phyloP scores from a whole-genome alignment of 2,113 vertebrate genomes.

The Seriola quinqueradiata region DNA sequence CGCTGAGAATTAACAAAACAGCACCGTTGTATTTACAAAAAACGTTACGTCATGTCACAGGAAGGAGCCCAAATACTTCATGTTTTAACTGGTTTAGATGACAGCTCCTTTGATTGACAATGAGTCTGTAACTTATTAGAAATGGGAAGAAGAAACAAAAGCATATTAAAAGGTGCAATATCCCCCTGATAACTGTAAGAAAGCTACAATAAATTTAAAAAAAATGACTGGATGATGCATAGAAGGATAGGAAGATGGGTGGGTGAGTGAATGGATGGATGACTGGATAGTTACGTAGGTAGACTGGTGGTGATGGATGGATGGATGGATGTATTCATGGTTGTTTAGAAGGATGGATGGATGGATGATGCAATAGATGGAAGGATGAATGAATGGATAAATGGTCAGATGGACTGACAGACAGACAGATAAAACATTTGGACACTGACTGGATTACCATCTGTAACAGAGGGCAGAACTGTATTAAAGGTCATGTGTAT shows the following conservation, averaged over 20 bases:
- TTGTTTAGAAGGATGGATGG: background rate
- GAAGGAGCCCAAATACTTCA: background rate
- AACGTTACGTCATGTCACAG: background rate
- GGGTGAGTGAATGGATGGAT: background rate
- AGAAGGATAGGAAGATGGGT: no score
- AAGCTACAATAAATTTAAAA: no score
- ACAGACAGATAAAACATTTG: background rate
- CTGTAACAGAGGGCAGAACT: conserved; percentile 36
- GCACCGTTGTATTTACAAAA: conserved; percentile 3
- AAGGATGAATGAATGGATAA: background rate
- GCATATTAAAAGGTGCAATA: no score
- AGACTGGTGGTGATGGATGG: no score
- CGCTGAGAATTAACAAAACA: background rate
- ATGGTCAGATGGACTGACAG: background rate
- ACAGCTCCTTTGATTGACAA: no score
- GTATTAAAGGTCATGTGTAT: conserved; percentile 19
- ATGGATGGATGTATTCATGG: background rate
- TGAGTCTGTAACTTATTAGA: background rate
- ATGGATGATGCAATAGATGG: no score
- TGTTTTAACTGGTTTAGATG: no score
- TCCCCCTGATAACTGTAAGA: no score
- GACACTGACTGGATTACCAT: conserved; percentile 10
- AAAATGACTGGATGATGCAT: no score
- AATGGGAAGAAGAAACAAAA: background rate
- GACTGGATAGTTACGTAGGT: no score